Evolutionary conservation across 2,797 vertebrate species (phyloP), one percentile per base, ranked within the genome.

Genomic region (Echiichthys vipera): DNA sequence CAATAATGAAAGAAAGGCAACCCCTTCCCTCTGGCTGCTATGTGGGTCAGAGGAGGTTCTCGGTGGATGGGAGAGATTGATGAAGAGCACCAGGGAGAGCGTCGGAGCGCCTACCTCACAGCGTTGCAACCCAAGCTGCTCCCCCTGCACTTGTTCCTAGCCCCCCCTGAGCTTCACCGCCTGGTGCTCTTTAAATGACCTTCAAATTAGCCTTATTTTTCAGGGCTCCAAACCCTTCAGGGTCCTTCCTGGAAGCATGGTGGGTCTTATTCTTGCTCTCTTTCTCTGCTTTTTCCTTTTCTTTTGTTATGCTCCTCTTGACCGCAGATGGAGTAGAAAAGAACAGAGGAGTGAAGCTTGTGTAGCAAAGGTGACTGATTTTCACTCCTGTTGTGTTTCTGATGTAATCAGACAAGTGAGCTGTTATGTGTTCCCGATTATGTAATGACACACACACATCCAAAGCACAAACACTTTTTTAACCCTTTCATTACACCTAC

Each of bases 11-110:
- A 93, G 86, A 94, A 93, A 93, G 88, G 80, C 86, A 82, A 78
- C 85, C 87, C 77, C 85, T 86, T 88, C 85, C 91, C 83, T 82
- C 73, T 78, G 85, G 85, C 85, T 90, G 88, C 89, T 93, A 95
- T 94, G 89, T 94, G 94, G 94, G 95, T 95, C 94, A 94, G 87
- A 83, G 77, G 86, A 92, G 87, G 86, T 91, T 94, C 94, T 93
- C 90, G 69, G 89, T 86, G 91, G 94, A 94, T 83, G 58, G 78
- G 74, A 45, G 92, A 94, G 94, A 95, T 95, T 95, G 93, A 95
- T 95, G 94, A 95, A 91, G 92, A 91, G 92, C 86, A 90, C 89
- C 84, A 82, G 89, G 89, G 93, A 92, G 87, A 92, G 90, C 62
- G 84, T 78, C 58, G 75, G 86, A 81, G 88, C 67, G 61, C 86